Conservation (phyloP, 2,797 vertebrate genomes). For the Lagorchestes hirsutus region DNA sequence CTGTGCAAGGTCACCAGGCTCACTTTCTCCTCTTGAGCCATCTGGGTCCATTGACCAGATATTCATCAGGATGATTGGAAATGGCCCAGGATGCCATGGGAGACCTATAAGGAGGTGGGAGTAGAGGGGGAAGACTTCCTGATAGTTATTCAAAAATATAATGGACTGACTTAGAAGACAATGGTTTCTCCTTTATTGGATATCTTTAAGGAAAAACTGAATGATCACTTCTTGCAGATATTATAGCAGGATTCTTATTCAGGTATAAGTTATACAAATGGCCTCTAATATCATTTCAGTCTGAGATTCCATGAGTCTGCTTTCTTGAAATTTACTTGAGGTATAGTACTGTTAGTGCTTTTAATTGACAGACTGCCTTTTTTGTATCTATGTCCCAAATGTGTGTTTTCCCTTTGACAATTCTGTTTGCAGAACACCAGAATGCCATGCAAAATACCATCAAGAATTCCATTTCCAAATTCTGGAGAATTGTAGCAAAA, state of each 20-base stretch:
- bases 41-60: too few species aligned
- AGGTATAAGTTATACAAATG: neutral
- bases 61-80: too few species aligned
- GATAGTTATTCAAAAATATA: neutral
- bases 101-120: neutral
- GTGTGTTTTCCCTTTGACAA: constrained; percentile 46
- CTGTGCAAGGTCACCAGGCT: too few species aligned
- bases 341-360: neutral
- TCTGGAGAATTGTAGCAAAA: constrained; percentile 42
- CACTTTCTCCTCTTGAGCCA: too few species aligned
- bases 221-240: neutral
- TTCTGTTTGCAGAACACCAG: constrained; percentile 33
- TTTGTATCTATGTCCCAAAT: constrained; percentile 32
- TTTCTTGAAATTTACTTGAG: constrained; percentile 36
- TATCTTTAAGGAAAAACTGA: neutral
- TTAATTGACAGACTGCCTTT: neutral
- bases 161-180: neutral
- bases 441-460: constrained; percentile 29
- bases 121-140: neutral
- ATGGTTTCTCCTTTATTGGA: neutral
- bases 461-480: neutral
- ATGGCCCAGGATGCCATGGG: too few species aligned
- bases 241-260: neutral
- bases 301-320: neutral
- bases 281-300: neutral